These are phyloP conservation scores for Anoura caudifer DNA, from an alignment of 2,113 vertebrate species.

Conservation along the genomic window DNA sequence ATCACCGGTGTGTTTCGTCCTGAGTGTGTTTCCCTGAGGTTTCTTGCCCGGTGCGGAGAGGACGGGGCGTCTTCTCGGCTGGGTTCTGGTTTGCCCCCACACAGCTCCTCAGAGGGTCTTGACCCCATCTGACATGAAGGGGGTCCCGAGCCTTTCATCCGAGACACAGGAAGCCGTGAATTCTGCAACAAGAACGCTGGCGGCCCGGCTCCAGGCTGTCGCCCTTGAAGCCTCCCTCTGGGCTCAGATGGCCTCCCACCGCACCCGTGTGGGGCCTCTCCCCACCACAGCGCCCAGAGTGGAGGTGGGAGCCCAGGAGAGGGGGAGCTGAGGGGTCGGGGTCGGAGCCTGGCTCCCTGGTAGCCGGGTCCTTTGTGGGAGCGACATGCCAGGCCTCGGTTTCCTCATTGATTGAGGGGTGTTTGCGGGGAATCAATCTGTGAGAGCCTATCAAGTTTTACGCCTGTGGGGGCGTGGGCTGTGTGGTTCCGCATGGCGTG, in stretches of 20 bases:
- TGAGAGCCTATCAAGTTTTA: no score
- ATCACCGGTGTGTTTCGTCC: neutral
- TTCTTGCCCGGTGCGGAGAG: accelerated
- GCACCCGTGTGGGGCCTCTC: neutral
- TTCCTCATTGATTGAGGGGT: accelerated
- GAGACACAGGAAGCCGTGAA: neutral
- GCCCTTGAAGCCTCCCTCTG: no score
- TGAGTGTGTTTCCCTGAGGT: neutral
- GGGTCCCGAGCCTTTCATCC: neutral
- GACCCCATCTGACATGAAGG: accelerated
- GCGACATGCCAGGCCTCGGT: neutral
- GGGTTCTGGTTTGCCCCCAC: neutral
- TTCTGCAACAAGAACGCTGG: neutral
- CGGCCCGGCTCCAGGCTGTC: accelerated
- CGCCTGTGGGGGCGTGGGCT: neutral
- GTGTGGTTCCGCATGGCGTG: accelerated
- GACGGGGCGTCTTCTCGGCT: accelerated
- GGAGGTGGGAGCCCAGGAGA: neutral
- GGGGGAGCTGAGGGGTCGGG: no score
- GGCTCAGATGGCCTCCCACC: neutral
- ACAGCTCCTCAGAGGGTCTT: neutral
- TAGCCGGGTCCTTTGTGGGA: neutral
- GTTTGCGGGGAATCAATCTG: accelerated
- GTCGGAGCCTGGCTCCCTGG: neutral
- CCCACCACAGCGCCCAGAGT: neutral